Evolutionary conservation across 1,140 invertebrate genomes (phyloP).

Genomic region (Chionoecetes opilio): DNA sequence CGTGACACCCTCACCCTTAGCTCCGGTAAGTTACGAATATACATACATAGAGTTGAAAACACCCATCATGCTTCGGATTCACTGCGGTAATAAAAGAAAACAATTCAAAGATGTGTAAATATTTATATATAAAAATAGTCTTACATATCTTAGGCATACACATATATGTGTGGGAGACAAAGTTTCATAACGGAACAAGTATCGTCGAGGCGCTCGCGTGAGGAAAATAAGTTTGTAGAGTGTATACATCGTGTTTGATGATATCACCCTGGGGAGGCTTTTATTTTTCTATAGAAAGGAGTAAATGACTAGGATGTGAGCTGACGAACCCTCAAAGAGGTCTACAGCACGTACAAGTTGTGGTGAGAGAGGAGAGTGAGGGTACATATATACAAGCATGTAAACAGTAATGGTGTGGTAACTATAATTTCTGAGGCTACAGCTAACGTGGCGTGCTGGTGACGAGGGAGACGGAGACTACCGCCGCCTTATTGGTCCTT

Average conservation of each 20-base stretch:
- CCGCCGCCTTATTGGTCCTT: background rate
- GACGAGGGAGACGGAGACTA: background rate
- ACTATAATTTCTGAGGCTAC: background rate
- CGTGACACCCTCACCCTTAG: no score
- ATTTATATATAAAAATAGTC: slow-evolving; percentile 4
- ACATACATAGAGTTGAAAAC: no score
- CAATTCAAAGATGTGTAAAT: background rate
- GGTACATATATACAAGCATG: slow-evolving; percentile 3
- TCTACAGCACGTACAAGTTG: background rate
- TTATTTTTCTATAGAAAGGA: background rate
- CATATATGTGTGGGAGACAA: background rate
- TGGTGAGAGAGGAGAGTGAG: background rate
- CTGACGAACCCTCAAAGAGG: background rate
- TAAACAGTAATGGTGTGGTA: background rate
- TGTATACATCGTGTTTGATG: background rate
- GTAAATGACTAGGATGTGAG: slow-evolving; percentile 1
- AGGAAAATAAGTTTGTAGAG: background rate
- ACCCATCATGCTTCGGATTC: background rate
- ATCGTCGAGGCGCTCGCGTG: background rate
- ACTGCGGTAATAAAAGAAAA: background rate
- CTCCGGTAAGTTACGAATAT: no score
- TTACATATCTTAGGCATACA: slow-evolving; percentile 7
- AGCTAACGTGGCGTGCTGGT: background rate
- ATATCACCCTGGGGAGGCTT: background rate
- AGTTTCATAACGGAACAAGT: background rate